Conservation (phyloP, 2,113 vertebrate genomes). For the Pomatostomus ruficeps region DNA sequence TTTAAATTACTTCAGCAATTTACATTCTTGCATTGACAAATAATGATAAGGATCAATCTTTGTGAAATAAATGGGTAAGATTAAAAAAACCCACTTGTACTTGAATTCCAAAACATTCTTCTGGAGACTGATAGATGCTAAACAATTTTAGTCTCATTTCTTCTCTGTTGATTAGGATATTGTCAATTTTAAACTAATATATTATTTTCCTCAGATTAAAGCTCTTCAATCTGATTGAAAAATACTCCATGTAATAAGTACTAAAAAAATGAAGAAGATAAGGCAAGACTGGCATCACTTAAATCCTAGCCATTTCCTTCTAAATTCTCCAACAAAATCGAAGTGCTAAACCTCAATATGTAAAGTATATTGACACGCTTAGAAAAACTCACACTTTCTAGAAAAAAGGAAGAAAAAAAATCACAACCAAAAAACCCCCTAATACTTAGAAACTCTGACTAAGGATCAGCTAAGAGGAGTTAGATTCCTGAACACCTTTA, state of each 20-base stretch:
- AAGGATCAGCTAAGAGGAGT: background rate
- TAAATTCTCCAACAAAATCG: background rate
- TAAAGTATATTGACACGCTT: background rate
- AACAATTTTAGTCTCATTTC: background rate
- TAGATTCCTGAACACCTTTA: background rate
- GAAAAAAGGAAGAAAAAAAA: background rate
- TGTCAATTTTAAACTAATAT: background rate
- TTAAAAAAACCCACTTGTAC: background rate
- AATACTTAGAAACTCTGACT: background rate
- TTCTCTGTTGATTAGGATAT: background rate
- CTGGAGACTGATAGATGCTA: background rate
- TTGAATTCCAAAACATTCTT: background rate
- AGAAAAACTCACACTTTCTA: fast-evolving
- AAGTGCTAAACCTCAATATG: background rate
- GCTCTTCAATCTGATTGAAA: background rate
- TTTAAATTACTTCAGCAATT: background rate
- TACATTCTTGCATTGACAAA: background rate
- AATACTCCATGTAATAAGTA: background rate
- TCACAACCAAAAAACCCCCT: fast-evolving
- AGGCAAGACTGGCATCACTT: background rate
- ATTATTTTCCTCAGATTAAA: background rate
- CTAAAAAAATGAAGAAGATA: background rate
- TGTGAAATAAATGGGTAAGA: background rate
- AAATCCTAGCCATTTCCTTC: background rate
- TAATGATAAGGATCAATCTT: background rate